Evolutionary conservation across 2,888 invertebrate species (phyloP).

Genomic region (Pachliopta kotzebuea): DNA sequence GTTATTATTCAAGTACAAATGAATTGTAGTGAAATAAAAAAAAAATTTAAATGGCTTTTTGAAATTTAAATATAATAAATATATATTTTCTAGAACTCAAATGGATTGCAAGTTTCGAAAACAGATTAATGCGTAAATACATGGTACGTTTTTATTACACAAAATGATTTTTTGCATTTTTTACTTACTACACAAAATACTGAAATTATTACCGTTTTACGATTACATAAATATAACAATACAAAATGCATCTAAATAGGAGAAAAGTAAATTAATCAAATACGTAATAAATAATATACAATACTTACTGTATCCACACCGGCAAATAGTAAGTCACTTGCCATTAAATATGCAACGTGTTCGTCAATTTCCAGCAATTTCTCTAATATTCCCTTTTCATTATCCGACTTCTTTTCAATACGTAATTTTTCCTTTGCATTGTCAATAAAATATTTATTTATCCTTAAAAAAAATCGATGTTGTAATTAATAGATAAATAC

Average conservation of each 20-base stretch:
- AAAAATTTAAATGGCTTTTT: too few species aligned
- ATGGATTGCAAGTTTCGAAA: too few species aligned
- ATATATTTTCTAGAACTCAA: too few species aligned
- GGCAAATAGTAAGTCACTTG: slow-evolving; percentile 83
- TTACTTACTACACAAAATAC: too few species aligned
- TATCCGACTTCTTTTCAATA: slow-evolving; percentile 37
- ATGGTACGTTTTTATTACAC: too few species aligned
- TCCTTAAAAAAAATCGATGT: slow-evolving; percentile 36
- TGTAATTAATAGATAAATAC: neutral
- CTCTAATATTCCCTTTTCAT: slow-evolving; percentile 79
- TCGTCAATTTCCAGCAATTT: slow-evolving; percentile 79
- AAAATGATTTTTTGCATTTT: too few species aligned
- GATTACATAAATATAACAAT: too few species aligned
- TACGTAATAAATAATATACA: neutral
- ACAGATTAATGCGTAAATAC: too few species aligned
- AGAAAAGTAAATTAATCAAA: neutral
- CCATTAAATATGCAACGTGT: slow-evolving; percentile 81
- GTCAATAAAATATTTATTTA: slow-evolving; percentile 44
- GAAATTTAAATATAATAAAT: too few species aligned
- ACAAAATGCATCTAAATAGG: neutral
- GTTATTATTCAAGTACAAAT: too few species aligned
- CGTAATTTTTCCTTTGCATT: slow-evolving; percentile 44
- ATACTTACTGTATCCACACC: slow-evolving; percentile 83
- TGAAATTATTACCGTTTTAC: too few species aligned
- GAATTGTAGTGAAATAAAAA: too few species aligned